These are phyloP conservation scores for Ganaspis sp. DNA, from an alignment of 1,140 invertebrate species.

Conservation along the genomic window DNA sequence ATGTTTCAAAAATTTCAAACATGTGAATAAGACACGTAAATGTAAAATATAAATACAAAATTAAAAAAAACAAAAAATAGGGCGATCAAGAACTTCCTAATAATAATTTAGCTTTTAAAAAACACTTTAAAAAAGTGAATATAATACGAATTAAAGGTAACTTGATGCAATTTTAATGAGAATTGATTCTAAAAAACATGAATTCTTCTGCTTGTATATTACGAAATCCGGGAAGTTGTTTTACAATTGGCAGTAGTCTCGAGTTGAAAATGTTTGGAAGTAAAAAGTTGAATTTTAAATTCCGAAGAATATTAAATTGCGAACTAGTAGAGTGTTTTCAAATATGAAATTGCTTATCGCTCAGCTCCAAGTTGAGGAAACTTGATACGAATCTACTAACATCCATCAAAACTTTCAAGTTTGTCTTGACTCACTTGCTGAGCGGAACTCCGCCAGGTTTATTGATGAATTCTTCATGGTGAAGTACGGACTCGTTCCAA, in stretches of 20 bases:
- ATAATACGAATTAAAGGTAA: too few species aligned
- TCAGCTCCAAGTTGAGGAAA: neutral
- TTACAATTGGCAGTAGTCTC: neutral
- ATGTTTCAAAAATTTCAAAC: too few species aligned
- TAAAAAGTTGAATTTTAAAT: neutral
- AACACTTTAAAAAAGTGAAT: too few species aligned
- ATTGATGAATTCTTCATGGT: slow-evolving; percentile 98
- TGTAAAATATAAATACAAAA: too few species aligned
- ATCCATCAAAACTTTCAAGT: slow-evolving; percentile 25
- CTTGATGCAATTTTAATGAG: too few species aligned
- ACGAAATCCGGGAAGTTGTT: neutral
- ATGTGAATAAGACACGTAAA: too few species aligned
- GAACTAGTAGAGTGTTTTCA: neutral
- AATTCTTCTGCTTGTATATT: neutral
- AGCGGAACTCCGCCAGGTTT: slow-evolving; percentile 94
- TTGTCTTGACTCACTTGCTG: slow-evolving; percentile 85
- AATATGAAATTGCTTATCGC: slow-evolving; percentile 5
- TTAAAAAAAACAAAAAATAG: too few species aligned
- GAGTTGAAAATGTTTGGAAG: neutral
- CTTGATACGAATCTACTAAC: neutral
- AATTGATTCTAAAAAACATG: too few species aligned
- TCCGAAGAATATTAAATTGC: neutral
- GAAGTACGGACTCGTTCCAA: slow-evolving; percentile 97
- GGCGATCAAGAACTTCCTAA: too few species aligned
- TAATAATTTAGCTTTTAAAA: too few species aligned